Base-by-base conservation (phyloP, 2,888 invertebrate genomes). In the Vesta saturnalis region DNA sequence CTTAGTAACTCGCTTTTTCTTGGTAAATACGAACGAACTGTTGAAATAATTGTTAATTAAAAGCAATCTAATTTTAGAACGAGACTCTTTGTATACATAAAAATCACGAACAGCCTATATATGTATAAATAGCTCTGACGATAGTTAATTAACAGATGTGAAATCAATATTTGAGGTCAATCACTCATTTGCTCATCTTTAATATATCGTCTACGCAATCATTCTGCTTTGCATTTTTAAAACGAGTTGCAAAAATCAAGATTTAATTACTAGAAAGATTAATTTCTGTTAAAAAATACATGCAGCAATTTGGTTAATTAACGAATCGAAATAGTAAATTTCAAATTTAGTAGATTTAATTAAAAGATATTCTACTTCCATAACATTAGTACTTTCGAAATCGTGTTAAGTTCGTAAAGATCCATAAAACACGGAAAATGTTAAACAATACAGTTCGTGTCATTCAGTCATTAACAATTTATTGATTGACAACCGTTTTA, bases 121-220 rank as follows among this genome's bases (percentile, higher is more conserved):
- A 22, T 22, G 19, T 58, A 39, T 43, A 43, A 58, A 43, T 58
- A 58, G 60, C 46, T 47, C 49, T 52, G 47, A 60, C 52, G 49
- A 60, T 39, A 35, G 58, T 15, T 49, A 21, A 60, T 60, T 60
- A 60, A 35, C 60, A 60, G 49, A 60, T 23, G 55, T n/a, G 35
- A 61, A 61, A 55, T 35, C 61, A 54, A 61, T 47, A 22, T 22
- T 21, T 23, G 46, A 60, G 59, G 59, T 60, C 59, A 47, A 47
- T 60, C 59, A 60, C 59, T 60, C 22, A 46, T 30, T 30, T 30
- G 6, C 10, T 39, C 18, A 43, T 59, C 23, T 56, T 59, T 43
- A 43, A 19, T 19, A 3, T n/a, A 10, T 12, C 30, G 30, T 10
- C 30, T 5, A 5, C 30, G 6, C 30, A 30, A 30, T 30, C 10